Percentiles rank a stretch among this genome's conserved stretches.
Conservation (phyloP, 2,113 vertebrate species). For the Leucosticte australis region DNA sequence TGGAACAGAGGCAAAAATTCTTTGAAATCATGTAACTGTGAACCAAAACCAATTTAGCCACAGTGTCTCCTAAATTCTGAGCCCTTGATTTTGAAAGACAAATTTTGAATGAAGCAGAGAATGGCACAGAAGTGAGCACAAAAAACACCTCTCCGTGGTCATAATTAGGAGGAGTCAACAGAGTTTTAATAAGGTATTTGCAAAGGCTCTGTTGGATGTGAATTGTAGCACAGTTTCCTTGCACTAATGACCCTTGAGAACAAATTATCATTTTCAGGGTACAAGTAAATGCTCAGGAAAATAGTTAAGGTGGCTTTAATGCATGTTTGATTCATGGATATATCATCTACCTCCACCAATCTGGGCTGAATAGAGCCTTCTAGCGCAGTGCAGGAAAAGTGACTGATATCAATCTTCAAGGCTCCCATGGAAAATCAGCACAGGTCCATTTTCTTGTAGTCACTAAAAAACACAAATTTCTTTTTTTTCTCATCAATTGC, state of each 20-base stretch:
- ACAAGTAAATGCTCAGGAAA: neutral
- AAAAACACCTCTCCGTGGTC: neutral
- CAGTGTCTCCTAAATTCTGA: neutral
- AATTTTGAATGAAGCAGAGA: neutral
- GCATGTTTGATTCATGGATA: neutral
- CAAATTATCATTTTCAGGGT: neutral
- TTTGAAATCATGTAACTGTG: neutral
- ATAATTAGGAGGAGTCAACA: neutral
- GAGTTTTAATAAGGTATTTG: neutral
- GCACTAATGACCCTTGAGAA: neutral
- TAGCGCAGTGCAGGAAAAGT: neutral
- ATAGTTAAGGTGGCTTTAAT: neutral
- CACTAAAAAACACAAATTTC: too few relatives aligned
- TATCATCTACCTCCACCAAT: neutral
- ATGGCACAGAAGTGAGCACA: neutral
- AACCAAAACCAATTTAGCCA: neutral
- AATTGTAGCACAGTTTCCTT: neutral
- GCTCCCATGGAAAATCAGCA: neutral
- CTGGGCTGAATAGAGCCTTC: neutral
- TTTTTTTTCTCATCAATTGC: too few relatives aligned
- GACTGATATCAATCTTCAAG: neutral
- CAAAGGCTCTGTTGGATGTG: neutral
- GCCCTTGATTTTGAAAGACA: neutral
- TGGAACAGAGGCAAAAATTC: neutral
- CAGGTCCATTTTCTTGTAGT: too few relatives aligned